Percentiles rank a stretch among this genome's conserved stretches.
Evolutionary conservation across 2,797 vertebrate species (phyloP).

Genomic region (Tarsius wallacei): DNA sequence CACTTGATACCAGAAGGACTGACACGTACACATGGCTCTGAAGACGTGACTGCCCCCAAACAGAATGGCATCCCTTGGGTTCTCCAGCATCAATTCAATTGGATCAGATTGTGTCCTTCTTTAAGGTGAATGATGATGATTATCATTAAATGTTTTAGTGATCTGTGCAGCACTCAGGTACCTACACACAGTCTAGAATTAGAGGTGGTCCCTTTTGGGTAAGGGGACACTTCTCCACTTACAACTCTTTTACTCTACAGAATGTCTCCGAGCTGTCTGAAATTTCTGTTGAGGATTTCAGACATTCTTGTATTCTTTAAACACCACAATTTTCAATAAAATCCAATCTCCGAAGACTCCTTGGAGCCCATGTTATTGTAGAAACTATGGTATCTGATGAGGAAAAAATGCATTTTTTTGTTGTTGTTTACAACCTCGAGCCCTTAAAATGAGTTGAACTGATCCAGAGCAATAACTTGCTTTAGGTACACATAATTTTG

Average conservation of each 20-base stretch:
- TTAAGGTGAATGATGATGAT: background rate
- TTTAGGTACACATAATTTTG: background rate
- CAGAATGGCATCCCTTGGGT: background rate
- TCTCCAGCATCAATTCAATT: background rate
- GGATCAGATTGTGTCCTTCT: background rate
- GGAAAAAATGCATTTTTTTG: background rate
- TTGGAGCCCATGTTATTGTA: background rate
- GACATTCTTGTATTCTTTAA: background rate
- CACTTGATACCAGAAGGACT: background rate
- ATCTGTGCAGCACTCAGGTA: background rate
- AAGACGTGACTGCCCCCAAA: background rate
- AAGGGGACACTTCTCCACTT: background rate
- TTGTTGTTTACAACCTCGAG: background rate
- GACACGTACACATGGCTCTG: background rate
- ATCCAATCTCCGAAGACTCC: background rate
- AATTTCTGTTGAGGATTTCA: conserved; percentile 3
- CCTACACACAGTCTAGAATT: background rate
- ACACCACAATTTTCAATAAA: conserved; percentile 22
- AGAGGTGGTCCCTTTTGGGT: background rate
- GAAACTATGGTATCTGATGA: background rate
- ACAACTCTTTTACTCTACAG: background rate
- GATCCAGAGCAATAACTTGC: background rate
- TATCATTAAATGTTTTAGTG: background rate
- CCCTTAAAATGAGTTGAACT: background rate
- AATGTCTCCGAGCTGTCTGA: background rate